Evolutionary conservation across 2,113 vertebrate species (phyloP).

Genomic region (Misgurnus mizolepis): DNA sequence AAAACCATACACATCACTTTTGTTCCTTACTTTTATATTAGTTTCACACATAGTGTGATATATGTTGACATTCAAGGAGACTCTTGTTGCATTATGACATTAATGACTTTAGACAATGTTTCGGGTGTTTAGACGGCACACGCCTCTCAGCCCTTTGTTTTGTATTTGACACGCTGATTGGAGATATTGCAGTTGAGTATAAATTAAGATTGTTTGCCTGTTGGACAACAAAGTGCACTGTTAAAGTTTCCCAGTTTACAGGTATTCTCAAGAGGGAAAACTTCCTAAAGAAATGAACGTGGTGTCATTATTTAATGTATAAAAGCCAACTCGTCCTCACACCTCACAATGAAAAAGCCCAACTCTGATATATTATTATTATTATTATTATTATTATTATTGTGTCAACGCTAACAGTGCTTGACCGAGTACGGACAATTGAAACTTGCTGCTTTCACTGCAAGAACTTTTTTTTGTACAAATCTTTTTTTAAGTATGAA

Average conservation of each 20-base stretch:
- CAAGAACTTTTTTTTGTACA: slow-evolving; percentile 87
- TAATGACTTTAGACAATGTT: slow-evolving; percentile 57
- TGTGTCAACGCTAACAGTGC: slow-evolving; percentile 76
- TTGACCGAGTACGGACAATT: slow-evolving; percentile 82
- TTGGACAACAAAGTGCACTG: slow-evolving; percentile 96
- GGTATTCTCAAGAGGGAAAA: slow-evolving; percentile 90
- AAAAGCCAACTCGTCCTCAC: slow-evolving; percentile 65
- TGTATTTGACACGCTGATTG: slow-evolving; percentile 83
- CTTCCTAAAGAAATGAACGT: slow-evolving; percentile 78
- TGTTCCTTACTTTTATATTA: slow-evolving; percentile 40
- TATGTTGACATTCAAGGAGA: slow-evolving; percentile 79
- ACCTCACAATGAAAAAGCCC: slow-evolving; percentile 74
- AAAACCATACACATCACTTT: slow-evolving; percentile 60
- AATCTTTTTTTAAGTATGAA: slow-evolving; percentile 87
- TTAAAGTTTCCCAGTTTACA: slow-evolving; percentile 99
- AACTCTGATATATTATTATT: slow-evolving; percentile 40
- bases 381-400: slow-evolving; percentile 8
- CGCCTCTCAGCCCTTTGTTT: slow-evolving; percentile 83
- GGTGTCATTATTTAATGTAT: slow-evolving; percentile 81
- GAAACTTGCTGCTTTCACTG: slow-evolving; percentile 85
- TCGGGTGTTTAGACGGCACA: slow-evolving; percentile 81
- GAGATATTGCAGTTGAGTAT: slow-evolving; percentile 89
- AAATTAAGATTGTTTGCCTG: slow-evolving; percentile 86
- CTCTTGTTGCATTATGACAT: slow-evolving; percentile 78
- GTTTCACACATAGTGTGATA: slow-evolving; percentile 77